Base-by-base conservation (phyloP, 2,888 invertebrate genomes). In the Monoplex corrugatus region DNA sequence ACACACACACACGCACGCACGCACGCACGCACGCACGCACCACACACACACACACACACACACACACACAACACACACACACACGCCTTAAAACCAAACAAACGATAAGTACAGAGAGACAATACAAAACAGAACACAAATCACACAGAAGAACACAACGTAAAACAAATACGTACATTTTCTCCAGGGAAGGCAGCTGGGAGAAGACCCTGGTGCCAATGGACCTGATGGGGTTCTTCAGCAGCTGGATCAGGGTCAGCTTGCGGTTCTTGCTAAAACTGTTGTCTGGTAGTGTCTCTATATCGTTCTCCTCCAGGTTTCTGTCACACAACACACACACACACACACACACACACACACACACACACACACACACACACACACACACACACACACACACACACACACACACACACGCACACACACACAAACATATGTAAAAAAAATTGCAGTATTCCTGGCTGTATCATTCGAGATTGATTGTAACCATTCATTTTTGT, bases 231-330 rank as follows among this genome's bases (percentile, higher is more conserved):
- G 98, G 98, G 97, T 98, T 98, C 92, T 97, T 98, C 93, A 98
- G 97, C 93, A 99, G 97, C 95, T 98, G 98, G 75, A 99, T 96
- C 72, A 98, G 97, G 91, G 97, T 97, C 89, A 99, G 97, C 35
- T 97, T 97, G 72, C 97, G 96, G 94, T 97, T 97, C 93, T 97
- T 97, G 94, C 97, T 97, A 94, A 98, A 97, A 92, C 97, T 97
- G 89, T 97, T 97, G 88, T 97, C 97, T n/a, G 97, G 97, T 94
- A 98, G 97, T 96, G 97, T 97, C 95, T 97, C 97, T 95, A 99
- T 97, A 93, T 97, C 97, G 96, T 99, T 99, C 95, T 98, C 97
- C 45, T 98, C 98, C 95, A 98, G 96, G 82, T 98, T 98, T 95
- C 98, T 98, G 84, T 32, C 82, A 82, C 8, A 50, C 10, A 50